These are phyloP conservation scores for Copidosoma floridanum DNA, from an alignment of 1,140 invertebrate species.

Conservation along the genomic window DNA sequence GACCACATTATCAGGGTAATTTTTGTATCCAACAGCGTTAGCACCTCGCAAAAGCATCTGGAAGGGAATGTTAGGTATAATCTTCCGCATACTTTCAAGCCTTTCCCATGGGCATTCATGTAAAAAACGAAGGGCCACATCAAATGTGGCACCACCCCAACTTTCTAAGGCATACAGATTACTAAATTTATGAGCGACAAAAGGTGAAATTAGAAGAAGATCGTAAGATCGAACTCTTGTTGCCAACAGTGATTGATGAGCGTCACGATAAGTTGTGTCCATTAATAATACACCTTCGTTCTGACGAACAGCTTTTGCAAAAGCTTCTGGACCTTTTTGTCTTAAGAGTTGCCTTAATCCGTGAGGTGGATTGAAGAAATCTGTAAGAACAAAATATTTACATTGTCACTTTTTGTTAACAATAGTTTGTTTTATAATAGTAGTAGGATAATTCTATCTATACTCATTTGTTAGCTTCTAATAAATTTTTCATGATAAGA, in stretches of 20 bases:
- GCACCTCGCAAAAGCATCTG: constrained; percentile 98
- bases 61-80: constrained; percentile 98
- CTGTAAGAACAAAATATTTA: constrained; percentile 11
- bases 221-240: constrained; percentile 94
- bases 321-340: constrained; percentile 88
- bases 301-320: constrained; percentile 90
- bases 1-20: constrained; percentile 98
- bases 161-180: constrained; percentile 90
- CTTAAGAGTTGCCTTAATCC: constrained; percentile 85
- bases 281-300: constrained; percentile 89
- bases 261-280: constrained; percentile 97
- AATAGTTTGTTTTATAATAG: too few relatives aligned
- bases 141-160: constrained; percentile 99
- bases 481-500: too few relatives aligned
- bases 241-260: constrained; percentile 95
- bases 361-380: constrained; percentile 69
- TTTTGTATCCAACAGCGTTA: constrained; percentile 98
- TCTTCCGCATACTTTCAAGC: constrained; percentile 83
- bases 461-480: too few relatives aligned
- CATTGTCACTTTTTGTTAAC: too few relatives aligned
- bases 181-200: constrained; percentile 89
- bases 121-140: constrained; percentile 94
- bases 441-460: too few relatives aligned
- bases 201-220: constrained; percentile 89
- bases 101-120: constrained; percentile 99